A percentile compares a stretch with the other conserved stretches of the same genome.
Conservation (phyloP, 1,140 invertebrate genomes). For the Drosophila rufa region DNA sequence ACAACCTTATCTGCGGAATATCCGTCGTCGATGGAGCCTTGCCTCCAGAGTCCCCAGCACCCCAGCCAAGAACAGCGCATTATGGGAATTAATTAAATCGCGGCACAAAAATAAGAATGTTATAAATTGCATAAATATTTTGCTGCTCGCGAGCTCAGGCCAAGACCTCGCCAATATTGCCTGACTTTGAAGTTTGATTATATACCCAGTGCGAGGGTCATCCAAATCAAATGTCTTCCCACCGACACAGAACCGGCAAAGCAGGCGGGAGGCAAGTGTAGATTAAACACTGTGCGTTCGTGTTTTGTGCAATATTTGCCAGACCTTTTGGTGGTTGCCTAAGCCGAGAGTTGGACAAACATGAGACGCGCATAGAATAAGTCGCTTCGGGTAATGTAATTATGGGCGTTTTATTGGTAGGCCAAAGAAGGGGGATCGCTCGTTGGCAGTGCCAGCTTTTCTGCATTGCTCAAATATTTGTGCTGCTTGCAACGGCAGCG, state of each 20-base stretch:
- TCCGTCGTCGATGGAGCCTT: conserved; percentile 23
- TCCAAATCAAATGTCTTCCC: conserved; percentile 47
- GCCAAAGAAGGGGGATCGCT: neutral
- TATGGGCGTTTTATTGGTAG: conserved; percentile 22
- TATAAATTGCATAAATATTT: conserved; percentile 64
- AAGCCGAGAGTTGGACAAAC: conserved; percentile 64
- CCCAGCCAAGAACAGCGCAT: conserved; percentile 7
- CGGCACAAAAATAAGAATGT: conserved; percentile 33
- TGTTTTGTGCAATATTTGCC: conserved; percentile 72
- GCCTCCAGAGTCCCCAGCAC: conserved; percentile 1
- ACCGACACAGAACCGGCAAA: conserved; percentile 20
- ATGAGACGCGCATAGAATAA: conserved; percentile 55
- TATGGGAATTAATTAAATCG: conserved; percentile 57
- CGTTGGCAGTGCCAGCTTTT: conserved; percentile 9
- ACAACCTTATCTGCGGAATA: conserved; percentile 51
- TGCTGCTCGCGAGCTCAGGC: conserved; percentile 14
- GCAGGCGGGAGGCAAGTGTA: conserved; percentile 45
- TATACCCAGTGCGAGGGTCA: conserved; percentile 72
- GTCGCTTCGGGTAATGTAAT: conserved; percentile 35
- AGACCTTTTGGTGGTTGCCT: conserved; percentile 51
- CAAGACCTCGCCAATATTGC: conserved; percentile 66
- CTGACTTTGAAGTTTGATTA: conserved; percentile 79
- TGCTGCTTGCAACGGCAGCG: conserved; percentile 30
- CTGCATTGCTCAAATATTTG: conserved; percentile 57
- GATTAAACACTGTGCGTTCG: conserved; percentile 52